Evolutionary conservation across 2,888 invertebrate genomes (phyloP), one percentile per base, ranked within the genome.

Genomic region (Temnothorax ravouxi): DNA sequence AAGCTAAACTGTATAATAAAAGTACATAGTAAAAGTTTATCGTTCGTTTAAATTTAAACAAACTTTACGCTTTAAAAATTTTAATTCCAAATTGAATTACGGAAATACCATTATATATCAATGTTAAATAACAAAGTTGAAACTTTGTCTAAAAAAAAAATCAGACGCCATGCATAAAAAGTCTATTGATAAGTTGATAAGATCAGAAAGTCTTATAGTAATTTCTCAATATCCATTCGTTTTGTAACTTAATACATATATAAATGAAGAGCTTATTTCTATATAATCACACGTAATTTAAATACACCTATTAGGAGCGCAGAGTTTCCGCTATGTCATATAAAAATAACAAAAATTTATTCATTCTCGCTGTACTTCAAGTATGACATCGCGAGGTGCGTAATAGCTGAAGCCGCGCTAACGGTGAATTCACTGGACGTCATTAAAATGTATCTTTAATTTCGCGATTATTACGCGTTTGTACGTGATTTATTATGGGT

Each of bases 401-500:
- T 34, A 38, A 50, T 25, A 47, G 34, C 2, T 47, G 21, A 64
- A 64, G 64, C 44, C 6, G 34, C n/a, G 5, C 9, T 79, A 72
- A 80, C 72, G 79, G 59, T 50, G 47, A 18, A 80, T 71, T 25
- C 72, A 59, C 13, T 59, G 21, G 3, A 59, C 59, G 25, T 80
- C 38, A 13, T 80, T 71, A 59, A 71, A 80, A 47, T 47, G 34
- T 59, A 59, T 56, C 56, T 80, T 71, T 72, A 72, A 80, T 80
- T 80, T 72, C 18, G 79, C 79, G 72, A 80, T 80, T 80, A 80
- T 80, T 85, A 74, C 38, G 41, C 56, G 41, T 62, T 34, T 52
- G 34, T 41, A 47, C 21, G 69, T 84, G 84, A 77, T 59, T 84
- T 77, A 85, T 85, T 56, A 79, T 72, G 50, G 72, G 59, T 72